Conservation (phyloP, 2,888 invertebrate genomes). For the Ariolimax columbianus region DNA sequence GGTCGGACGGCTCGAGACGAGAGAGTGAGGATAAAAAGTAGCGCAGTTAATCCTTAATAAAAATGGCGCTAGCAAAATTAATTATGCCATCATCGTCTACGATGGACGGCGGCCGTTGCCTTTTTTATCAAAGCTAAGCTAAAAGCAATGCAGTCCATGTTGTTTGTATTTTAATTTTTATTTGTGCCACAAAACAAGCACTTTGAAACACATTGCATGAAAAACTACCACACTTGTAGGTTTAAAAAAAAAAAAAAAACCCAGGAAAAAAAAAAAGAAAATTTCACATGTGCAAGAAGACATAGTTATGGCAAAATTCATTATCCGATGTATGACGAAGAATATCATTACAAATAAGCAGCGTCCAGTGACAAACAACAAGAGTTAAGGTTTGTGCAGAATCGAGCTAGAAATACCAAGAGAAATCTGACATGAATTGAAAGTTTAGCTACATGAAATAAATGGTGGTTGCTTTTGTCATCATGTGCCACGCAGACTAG, state of each 20-base stretch:
- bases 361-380: neutral
- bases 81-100: too few relatives aligned
- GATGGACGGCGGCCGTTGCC: too few relatives aligned
- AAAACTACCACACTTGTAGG: constrained; percentile 32
- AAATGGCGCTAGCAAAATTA: too few relatives aligned
- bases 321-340: neutral
- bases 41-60: too few relatives aligned
- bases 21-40: too few relatives aligned
- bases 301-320: neutral
- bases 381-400: neutral
- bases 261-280: neutral
- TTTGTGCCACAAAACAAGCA: constrained; percentile 40
- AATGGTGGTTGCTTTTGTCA: too few relatives aligned
- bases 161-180: neutral
- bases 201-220: constrained; percentile 22
- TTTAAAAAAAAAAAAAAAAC: neutral
- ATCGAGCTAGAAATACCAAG: neutral
- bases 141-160: too few relatives aligned
- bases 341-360: neutral
- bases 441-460: neutral
- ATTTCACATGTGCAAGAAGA: constrained; percentile 9
- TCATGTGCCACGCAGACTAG: too few relatives aligned
- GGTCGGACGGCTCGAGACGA: too few relatives aligned
- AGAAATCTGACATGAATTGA: neutral
- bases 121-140: too few relatives aligned